Percentiles rank a stretch among this genome's conserved stretches.
Evolutionary conservation across 2,797 vertebrate genomes (phyloP).

Genomic region (Trachurus trachurus): DNA sequence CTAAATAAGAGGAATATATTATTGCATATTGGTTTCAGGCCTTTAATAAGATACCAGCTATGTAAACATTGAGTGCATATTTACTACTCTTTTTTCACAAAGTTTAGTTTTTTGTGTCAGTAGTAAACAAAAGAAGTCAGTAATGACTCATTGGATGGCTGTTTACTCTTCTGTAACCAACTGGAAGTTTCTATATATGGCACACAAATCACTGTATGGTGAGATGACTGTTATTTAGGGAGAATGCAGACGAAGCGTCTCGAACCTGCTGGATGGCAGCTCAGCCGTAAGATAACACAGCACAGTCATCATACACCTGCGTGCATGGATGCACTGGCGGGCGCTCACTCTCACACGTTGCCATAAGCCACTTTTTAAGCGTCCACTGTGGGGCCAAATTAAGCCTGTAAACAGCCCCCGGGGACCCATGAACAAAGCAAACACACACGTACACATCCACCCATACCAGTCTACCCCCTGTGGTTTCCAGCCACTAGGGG

Average conservation of each 20-base stretch:
- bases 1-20: neutral
- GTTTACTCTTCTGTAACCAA: neutral
- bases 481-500: constrained; percentile 62
- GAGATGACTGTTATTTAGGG: constrained; percentile 1
- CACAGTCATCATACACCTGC: constrained; percentile 45
- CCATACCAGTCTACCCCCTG: constrained; percentile 47
- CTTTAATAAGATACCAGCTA: too few species aligned
- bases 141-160: neutral
- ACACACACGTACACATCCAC: constrained; percentile 14
- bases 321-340: constrained; percentile 31
- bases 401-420: constrained; percentile 52
- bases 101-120: too few species aligned
- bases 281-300: constrained; percentile 38
- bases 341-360: constrained; percentile 24
- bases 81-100: too few species aligned
- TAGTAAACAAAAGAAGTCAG: too few species aligned
- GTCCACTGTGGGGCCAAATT: constrained; percentile 47
- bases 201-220: neutral
- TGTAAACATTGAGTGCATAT: too few species aligned
- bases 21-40: neutral
- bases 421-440: constrained; percentile 30
- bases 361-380: constrained; percentile 39
- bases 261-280: constrained; percentile 36
- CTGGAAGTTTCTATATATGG: constrained; percentile 13
- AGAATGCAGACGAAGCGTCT: constrained; percentile 22